A percentile compares a stretch with the other conserved stretches of the same genome.
Evolutionary conservation across 2,113 vertebrate genomes (phyloP).

Genomic region (Cephalopholis sonnerati): DNA sequence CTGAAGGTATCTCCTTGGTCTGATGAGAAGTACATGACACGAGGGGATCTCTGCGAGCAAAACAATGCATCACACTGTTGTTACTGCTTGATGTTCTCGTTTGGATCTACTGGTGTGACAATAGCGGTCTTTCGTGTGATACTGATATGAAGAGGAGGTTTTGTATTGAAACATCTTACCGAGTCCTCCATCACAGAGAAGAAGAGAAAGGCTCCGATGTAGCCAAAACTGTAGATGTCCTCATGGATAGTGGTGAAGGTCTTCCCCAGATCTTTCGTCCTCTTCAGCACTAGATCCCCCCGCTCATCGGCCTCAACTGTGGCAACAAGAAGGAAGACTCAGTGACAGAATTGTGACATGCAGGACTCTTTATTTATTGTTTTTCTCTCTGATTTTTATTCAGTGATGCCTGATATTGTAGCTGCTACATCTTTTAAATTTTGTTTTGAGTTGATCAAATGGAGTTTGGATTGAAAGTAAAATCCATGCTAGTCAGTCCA

Average conservation of each 20-base stretch:
- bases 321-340: not conserved
- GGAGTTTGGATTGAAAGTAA: not conserved
- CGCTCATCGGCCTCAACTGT: constrained; percentile 81
- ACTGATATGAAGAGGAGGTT: no score
- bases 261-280: constrained; percentile 82
- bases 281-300: constrained; percentile 82
- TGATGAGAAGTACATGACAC: constrained; percentile 86
- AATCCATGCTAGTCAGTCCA: not conserved
- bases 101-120: not conserved
- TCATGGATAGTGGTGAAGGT: constrained; percentile 81
- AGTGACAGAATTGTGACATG: not conserved
- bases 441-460: not conserved
- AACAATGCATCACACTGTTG: not conserved
- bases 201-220: constrained; percentile 86
- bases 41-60: constrained; percentile 80
- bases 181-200: constrained; percentile 85
- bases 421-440: not conserved
- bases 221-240: constrained; percentile 86
- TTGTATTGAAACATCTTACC: constrained; percentile 57
- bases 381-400: not conserved
- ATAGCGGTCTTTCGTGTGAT: not conserved
- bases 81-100: not conserved
- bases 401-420: not conserved
- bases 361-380: not conserved
- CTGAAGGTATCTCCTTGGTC: constrained; percentile 85